Base-by-base conservation (phyloP, 2,797 vertebrate species). In the Gila robusta region DNA sequence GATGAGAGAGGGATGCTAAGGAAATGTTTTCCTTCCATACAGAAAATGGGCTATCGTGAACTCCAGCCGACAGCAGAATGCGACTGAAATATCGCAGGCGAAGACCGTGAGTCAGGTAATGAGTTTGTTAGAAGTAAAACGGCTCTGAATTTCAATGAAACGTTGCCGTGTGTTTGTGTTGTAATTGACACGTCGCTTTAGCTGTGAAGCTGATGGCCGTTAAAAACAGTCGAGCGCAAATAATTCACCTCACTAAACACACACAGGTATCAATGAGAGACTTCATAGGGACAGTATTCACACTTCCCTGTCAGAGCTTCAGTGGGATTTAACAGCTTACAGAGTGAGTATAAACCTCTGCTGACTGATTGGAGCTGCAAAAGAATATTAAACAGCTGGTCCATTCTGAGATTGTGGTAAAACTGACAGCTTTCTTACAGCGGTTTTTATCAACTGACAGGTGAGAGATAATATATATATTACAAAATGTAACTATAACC, bases 1-100 rank as follows among this genome's bases (percentile, higher is more conserved):
- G 81, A 70, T 82, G 87, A 74, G 71, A 52, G 71, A 56, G 82
- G 62, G 78, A 87, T 86, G 86, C 81, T 82, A 90, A 39, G 83
- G 89, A 90, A 88, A 87, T 82, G 83, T 54, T 77, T 80, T 47
- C 32, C 79, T 52, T 56, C 19, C 66, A 56, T 19, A 12, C 71
- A 16, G 62, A 70, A 79, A 54, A 87, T 64, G n/a, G 35, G 71
- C 79, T 77, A 17, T 28, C 39, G 19, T 35, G 44, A 12, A 59
- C 47, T 16, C 12, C 37, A 83, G 19, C 12, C 41, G 17, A 74
- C 64, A 35, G 37, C 66, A 71, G 37, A 39, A 73, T 78, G 72
- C 69, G 37, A 67, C 21, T 12, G 69, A 66, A 62, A 78, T 54
- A 70, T 6, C 67, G 14, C 6, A 21, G 35, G 14, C 39, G 77